Base-by-base conservation (phyloP, 1,140 invertebrate species). In the Zaprionus davidi region DNA sequence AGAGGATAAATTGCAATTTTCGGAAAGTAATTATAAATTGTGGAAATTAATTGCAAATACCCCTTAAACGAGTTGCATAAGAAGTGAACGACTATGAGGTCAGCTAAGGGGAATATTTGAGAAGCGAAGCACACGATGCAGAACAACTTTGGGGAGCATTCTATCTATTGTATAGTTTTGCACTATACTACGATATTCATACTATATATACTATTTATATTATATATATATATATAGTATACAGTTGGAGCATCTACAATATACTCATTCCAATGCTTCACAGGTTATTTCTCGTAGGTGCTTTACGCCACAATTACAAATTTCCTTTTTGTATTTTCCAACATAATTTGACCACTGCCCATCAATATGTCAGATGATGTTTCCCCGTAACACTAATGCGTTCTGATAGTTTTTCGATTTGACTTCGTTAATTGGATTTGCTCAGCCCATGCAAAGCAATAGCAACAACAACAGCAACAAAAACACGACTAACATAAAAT, bases 371-470 rank as follows among this genome's bases (percentile, higher is more conserved):
- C 78, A 74, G 57, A 73, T 56, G 57, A 41, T 63, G n/a, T 36
- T 65, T 41, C 41, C 2, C n/a, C 41, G 15, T 41, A 63, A 46
- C 38, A 38, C 63, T 81, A 82, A 82, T 74, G 20, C 44, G 51
- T 34, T 71, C 44, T 64, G 81, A 83, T 83, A 84, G 81, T 71
- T 72, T 53, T 55, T 66, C 79, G 46, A 75, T 78, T 77, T 77
- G 70, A 60, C 38, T 49, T 38, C 11, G 41, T 64, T 83, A 84
- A 78, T 84, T 78, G 77, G 65, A 74, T 84, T 81, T 81, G 22
- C 51, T 17, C 53, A 49, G 38, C 2, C 46, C 34, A 15, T 34
- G 34, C 59, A 34, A 22, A 24, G 20, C 5, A 58, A 34, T 11
- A 26, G 57, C 20, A 36, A 66, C 17, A 34, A 41, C 5, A 38